Evolutionary conservation across 2,888 invertebrate genomes (phyloP).

Genomic region (Herminia tarsipennalis): DNA sequence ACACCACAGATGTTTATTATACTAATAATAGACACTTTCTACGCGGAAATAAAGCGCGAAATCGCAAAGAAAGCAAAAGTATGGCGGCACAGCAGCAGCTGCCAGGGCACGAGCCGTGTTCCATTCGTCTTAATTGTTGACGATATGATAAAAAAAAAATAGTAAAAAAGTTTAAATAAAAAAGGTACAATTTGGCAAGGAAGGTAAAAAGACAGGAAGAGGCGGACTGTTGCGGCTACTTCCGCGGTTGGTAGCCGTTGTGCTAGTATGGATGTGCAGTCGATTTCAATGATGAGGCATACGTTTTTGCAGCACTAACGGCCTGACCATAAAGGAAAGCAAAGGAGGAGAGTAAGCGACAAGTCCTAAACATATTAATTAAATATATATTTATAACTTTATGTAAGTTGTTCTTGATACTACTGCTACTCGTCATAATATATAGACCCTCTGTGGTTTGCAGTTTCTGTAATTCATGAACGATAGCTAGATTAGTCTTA

Average conservation of each 20-base stretch:
- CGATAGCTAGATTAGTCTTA: too few species aligned
- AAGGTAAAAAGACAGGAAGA: slow-evolving; percentile 79
- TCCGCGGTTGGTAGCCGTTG: slow-evolving; percentile 66
- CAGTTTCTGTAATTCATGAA: too few species aligned
- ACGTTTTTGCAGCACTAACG: too few species aligned
- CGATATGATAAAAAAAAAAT: slow-evolving; percentile 51
- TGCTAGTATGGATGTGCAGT: slow-evolving; percentile 51
- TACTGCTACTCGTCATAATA: too few species aligned
- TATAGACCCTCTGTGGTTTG: too few species aligned
- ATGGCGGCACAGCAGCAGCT: slow-evolving; percentile 64
- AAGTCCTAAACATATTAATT: too few species aligned
- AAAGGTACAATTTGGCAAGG: slow-evolving; percentile 76
- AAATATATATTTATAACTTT: too few species aligned
- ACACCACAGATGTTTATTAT: slow-evolving; percentile 30
- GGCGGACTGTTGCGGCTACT: slow-evolving; percentile 78
- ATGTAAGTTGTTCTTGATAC: too few species aligned
- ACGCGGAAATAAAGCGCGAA: slow-evolving; percentile 40
- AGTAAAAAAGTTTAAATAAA: slow-evolving; percentile 58
- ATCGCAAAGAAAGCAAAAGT: slow-evolving; percentile 63
- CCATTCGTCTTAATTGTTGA: slow-evolving; percentile 63
- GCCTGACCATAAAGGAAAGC: too few species aligned
- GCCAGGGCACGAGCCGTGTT: slow-evolving; percentile 76
- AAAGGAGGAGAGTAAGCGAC: too few species aligned
- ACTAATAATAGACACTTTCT: slow-evolving; percentile 31
- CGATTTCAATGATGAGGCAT: neutral